Conservation (phyloP, 2,888 invertebrate genomes). For the Timandra comae region DNA sequence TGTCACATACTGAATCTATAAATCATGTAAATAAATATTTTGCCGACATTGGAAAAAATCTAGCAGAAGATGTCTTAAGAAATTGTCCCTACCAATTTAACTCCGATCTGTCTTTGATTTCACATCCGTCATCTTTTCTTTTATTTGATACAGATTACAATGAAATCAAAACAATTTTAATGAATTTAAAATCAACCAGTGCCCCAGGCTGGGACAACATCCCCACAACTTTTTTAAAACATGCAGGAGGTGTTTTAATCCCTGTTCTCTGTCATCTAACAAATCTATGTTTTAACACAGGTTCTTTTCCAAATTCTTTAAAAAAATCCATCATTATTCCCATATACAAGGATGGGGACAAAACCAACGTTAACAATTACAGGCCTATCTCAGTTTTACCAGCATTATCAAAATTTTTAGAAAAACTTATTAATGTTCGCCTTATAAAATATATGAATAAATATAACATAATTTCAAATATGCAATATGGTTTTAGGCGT, state of each 20-base stretch:
- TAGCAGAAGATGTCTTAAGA: neutral
- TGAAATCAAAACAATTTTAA: constrained; percentile 4
- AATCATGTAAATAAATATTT: neutral
- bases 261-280: constrained; percentile 4
- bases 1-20: neutral
- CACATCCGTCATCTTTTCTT: no score
- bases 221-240: constrained; percentile 5
- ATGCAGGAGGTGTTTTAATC: neutral
- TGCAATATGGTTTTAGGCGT: neutral
- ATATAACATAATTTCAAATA: neutral
- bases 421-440: constrained; percentile 6
- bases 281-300: constrained; percentile 3
- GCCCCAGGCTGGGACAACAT: constrained; percentile 8
- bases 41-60: no score
- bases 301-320: constrained; percentile 5
- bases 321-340: constrained; percentile 8
- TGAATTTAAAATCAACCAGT: constrained; percentile 1
- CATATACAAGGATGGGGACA: constrained; percentile 7
- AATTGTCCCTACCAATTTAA: neutral
- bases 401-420: constrained; percentile 7
- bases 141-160: constrained; percentile 2
- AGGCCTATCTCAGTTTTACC: constrained; percentile 11
- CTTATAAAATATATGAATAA: neutral
- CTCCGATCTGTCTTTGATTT: no score
- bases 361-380: constrained; percentile 10